Evolutionary conservation across 2,113 vertebrate species (phyloP).

Genomic region (Anhinga rufa): DNA sequence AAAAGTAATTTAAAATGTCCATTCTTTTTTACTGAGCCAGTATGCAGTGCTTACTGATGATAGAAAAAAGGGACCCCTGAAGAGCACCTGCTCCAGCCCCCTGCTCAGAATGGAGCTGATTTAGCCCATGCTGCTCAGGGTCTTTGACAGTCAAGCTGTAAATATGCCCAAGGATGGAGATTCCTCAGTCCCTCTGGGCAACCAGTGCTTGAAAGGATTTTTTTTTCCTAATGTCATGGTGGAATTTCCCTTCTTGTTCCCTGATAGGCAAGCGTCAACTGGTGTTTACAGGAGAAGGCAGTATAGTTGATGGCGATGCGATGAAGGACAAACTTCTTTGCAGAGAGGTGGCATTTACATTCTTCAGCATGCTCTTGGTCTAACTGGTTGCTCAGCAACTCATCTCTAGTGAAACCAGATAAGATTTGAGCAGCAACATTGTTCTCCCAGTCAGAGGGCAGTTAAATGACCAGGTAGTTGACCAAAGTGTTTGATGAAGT

Average conservation of each 20-base stretch:
- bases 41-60: neutral
- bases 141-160: neutral
- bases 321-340: slow-evolving; percentile 7
- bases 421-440: slow-evolving; percentile 19
- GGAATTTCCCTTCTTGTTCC: slow-evolving; percentile 9
- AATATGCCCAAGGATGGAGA: neutral
- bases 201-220: neutral
- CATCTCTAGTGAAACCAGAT: neutral
- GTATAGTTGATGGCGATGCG: neutral
- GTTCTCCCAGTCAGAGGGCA: neutral
- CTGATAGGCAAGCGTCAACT: neutral
- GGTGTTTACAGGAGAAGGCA: slow-evolving; percentile 7
- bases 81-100: neutral
- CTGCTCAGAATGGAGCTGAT: accelerated
- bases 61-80: neutral
- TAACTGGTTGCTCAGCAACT: slow-evolving; percentile 47
- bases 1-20: neutral
- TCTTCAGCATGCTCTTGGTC: neutral
- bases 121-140: neutral
- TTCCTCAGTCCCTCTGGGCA: neutral
- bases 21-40: neutral
- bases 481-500: neutral
- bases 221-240: neutral
- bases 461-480: neutral
- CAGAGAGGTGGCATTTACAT: slow-evolving; percentile 5